These are phyloP conservation scores for Cephus spinipes DNA, from an alignment of 2,888 invertebrate species.

Conservation along the genomic window DNA sequence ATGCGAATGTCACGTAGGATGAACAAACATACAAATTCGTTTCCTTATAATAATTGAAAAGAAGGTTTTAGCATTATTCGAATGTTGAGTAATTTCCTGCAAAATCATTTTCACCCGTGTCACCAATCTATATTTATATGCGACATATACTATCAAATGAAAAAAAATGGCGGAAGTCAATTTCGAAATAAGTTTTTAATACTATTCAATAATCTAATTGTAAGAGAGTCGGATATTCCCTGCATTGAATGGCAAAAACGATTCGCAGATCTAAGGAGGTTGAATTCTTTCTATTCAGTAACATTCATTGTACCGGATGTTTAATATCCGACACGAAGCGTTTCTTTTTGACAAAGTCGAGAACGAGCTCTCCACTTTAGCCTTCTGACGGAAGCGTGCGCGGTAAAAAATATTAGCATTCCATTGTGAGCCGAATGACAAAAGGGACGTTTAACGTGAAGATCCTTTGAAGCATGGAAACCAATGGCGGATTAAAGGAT, in stretches of 20 bases:
- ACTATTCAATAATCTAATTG: not conserved
- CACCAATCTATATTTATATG: not conserved
- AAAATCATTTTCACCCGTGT: not conserved
- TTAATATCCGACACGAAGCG: slow-evolving; percentile 21
- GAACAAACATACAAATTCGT: not conserved
- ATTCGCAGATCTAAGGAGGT: not conserved
- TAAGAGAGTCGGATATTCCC: not conserved
- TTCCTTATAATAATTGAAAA: not conserved
- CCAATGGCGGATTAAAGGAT: slow-evolving; percentile 19
- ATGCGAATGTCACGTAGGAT: not conserved
- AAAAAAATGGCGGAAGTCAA: not conserved
- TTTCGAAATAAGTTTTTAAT: not conserved
- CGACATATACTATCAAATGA: not conserved
- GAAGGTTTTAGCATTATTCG: not conserved
- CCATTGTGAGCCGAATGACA: slow-evolving; percentile 17
- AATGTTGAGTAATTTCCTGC: not conserved
- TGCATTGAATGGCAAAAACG: not conserved
- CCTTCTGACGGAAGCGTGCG: slow-evolving; percentile 13
- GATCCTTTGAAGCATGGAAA: slow-evolving; percentile 12
- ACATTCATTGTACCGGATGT: slow-evolving; percentile 11
- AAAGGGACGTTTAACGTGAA: slow-evolving; percentile 17
- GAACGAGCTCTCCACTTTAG: slow-evolving; percentile 10
- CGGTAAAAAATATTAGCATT: slow-evolving; percentile 19
- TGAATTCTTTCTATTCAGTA: not conserved
- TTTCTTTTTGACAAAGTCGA: slow-evolving; percentile 5